These are phyloP conservation scores for Andrena marginata DNA, from an alignment of 2,888 invertebrate species.

Conservation along the genomic window DNA sequence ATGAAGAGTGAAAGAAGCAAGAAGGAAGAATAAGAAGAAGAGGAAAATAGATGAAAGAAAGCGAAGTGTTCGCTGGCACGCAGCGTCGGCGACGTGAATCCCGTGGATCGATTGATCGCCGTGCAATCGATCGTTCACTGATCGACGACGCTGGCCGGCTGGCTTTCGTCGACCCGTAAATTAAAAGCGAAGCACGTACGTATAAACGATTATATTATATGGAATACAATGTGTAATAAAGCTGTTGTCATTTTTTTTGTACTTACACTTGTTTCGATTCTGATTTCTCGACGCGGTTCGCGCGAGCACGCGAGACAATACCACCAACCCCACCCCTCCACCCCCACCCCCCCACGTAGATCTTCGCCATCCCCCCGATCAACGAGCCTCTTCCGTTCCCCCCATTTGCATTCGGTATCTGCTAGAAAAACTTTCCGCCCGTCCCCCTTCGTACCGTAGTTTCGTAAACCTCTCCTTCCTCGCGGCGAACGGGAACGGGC, in stretches of 20 bases:
- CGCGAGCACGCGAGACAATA: constrained; percentile 10
- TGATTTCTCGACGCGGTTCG: constrained; percentile 58
- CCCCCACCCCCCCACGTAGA: background rate
- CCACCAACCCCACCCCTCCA: background rate
- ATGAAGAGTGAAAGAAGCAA: background rate
- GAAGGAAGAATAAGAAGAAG: background rate
- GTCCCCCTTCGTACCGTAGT: background rate
- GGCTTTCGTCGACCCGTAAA: constrained; percentile 47
- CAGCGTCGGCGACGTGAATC: constrained; percentile 33
- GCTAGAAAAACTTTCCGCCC: too few relatives aligned
- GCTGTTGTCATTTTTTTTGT: constrained; percentile 81
- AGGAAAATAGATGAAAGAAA: background rate
- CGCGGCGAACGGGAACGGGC: constrained; percentile 4
- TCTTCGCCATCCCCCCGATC: background rate
- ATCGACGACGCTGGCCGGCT: constrained; percentile 15
- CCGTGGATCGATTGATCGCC: constrained; percentile 42
- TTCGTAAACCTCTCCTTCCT: background rate
- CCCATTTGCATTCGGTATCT: background rate
- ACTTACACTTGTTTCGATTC: constrained; percentile 78
- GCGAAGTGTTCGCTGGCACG: background rate
- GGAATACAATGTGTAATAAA: constrained; percentile 76
- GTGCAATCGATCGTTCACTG: constrained; percentile 37
- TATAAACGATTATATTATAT: constrained; percentile 74
- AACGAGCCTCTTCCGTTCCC: background rate
- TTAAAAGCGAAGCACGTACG: constrained; percentile 66